Percentiles rank a stretch among this genome's conserved stretches.
These are phyloP conservation scores for Autographa pulchrina DNA, from an alignment of 2,888 invertebrate species.

Conservation along the genomic window DNA sequence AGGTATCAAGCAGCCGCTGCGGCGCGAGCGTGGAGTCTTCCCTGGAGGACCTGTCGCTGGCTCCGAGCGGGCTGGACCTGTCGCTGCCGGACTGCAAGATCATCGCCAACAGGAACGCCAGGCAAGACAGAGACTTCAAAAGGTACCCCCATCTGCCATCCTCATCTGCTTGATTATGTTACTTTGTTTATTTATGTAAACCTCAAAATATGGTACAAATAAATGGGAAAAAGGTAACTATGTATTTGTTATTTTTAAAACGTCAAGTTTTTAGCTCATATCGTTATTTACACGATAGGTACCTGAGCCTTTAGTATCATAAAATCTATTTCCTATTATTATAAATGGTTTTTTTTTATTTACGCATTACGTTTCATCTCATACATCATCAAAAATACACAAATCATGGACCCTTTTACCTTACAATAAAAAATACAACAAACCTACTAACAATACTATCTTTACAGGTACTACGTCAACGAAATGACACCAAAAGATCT, in stretches of 20 bases:
- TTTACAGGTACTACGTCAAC: constrained; percentile 79
- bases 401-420: background rate
- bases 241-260: no score
- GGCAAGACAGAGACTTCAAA: constrained; percentile 75
- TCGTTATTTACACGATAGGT: no score
- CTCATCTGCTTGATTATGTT: background rate
- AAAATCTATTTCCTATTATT: no score
- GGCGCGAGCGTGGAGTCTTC: constrained; percentile 77
- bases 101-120: constrained; percentile 85
- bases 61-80: constrained; percentile 76
- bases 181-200: no score
- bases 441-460: background rate
- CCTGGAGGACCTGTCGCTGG: constrained; percentile 78
- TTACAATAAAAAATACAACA: background rate
- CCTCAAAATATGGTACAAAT: no score
- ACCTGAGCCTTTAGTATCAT: no score
- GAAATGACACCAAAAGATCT: constrained; percentile 85
- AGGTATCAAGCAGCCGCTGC: constrained; percentile 67
- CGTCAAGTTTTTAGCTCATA: no score
- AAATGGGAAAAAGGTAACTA: no score
- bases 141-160: constrained; percentile 57
- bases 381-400: background rate
- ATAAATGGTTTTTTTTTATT: background rate
- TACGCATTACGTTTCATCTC: background rate
- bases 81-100: constrained; percentile 86